Percentiles rank a stretch among this genome's conserved stretches.
Evolutionary conservation across 2,797 vertebrate species (phyloP).

Genomic region (Hyperoplus lanceolatus): DNA sequence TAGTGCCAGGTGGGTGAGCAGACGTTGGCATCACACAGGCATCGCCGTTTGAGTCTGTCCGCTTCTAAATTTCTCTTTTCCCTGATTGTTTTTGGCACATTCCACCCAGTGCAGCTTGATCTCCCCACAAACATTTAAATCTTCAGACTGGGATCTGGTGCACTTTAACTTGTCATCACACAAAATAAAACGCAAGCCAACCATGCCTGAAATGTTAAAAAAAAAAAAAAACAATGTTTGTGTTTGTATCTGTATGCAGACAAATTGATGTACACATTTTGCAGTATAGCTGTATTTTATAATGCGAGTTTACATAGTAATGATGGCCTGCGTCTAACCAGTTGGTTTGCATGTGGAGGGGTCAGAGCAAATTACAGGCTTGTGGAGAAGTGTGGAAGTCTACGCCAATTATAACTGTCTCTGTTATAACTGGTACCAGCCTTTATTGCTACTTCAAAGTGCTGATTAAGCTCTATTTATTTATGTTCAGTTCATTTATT

Average conservation of each 20-base stretch:
- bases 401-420: slow-evolving; percentile 71
- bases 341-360: slow-evolving; percentile 60
- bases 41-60: slow-evolving; percentile 74
- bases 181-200: slow-evolving; percentile 68
- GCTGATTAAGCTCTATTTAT: slow-evolving; percentile 68
- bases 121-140: slow-evolving; percentile 70
- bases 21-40: slow-evolving; percentile 72
- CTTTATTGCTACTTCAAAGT: slow-evolving; percentile 54
- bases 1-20: slow-evolving; percentile 96
- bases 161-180: slow-evolving; percentile 63
- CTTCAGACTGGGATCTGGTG: slow-evolving; percentile 63
- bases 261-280: slow-evolving; percentile 12
- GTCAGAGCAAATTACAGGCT: slow-evolving; percentile 77
- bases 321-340: slow-evolving; percentile 68
- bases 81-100: slow-evolving; percentile 74
- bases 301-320: slow-evolving; percentile 66
- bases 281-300: slow-evolving; percentile 56
- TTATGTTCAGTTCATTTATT: slow-evolving; percentile 63
- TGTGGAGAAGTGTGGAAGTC: slow-evolving; percentile 58
- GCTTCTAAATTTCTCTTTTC: slow-evolving; percentile 71
- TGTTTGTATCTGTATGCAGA: slow-evolving; percentile 35
- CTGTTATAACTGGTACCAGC: slow-evolving; percentile 53
- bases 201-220: slow-evolving; percentile 24
- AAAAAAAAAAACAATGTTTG: slow-evolving; percentile 9
- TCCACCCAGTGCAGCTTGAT: slow-evolving; percentile 68